These are phyloP conservation scores for Liparis tanakae DNA, from an alignment of 2,797 vertebrate species.

Conservation along the genomic window DNA sequence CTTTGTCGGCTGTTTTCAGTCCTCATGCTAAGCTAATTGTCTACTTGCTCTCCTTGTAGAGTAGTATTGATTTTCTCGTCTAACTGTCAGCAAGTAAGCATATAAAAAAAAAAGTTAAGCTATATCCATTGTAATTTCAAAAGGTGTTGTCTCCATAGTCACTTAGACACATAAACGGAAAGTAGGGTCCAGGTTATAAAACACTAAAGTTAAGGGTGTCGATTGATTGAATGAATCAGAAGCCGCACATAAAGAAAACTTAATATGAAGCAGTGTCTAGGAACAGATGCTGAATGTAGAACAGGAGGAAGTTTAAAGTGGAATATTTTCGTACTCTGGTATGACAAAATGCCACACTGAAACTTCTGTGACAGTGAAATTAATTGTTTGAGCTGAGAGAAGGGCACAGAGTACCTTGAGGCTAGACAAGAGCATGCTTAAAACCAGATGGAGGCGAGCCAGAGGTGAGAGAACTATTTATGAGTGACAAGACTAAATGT, in stretches of 20 bases:
- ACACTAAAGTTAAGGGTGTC: neutral
- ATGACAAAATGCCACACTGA: conserved; percentile 3
- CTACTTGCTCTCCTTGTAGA: no score
- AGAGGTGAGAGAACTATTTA: conserved; percentile 14
- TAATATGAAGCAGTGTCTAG: neutral
- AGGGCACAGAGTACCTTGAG: neutral
- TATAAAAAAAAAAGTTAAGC: neutral
- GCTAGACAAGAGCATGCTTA: neutral
- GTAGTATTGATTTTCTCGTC: neutral
- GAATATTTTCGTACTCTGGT: neutral
- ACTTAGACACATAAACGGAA: neutral
- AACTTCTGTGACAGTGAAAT: neutral
- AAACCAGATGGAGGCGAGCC: conserved; percentile 17
- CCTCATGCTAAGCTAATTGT: neutral
- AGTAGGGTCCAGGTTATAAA: conserved; percentile 4
- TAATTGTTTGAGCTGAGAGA: neutral
- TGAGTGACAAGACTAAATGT: conserved; percentile 18
- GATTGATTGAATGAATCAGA: conserved; percentile 1
- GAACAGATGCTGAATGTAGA: conserved; percentile 8
- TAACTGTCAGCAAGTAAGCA: neutral
- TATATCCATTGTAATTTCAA: neutral
- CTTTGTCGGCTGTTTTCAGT: neutral
- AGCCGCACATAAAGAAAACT: neutral
- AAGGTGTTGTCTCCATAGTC: neutral
- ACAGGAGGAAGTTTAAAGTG: neutral